Evolutionary conservation across 2,888 invertebrate species (phyloP).

Genomic region (Ommatoiulus sabulosus): DNA sequence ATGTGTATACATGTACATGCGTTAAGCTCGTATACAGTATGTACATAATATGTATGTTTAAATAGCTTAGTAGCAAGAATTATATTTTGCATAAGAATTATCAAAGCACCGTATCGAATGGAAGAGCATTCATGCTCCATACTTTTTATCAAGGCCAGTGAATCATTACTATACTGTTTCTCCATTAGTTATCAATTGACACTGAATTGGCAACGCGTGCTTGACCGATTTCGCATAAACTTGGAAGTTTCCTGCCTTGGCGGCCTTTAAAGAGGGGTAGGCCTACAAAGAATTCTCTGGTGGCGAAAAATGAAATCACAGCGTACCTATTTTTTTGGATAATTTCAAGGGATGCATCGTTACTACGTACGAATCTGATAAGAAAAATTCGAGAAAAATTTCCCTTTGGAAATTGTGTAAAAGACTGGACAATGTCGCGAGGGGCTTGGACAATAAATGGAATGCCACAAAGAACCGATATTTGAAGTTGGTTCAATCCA

Average conservation of each 20-base stretch:
- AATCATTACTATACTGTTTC: neutral
- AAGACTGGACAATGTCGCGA: neutral
- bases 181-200: neutral
- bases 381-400: neutral
- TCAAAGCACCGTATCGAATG: too few relatives aligned
- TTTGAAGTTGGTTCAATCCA: neutral
- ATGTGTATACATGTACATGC: too few relatives aligned
- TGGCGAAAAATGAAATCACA: neutral
- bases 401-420: neutral
- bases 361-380: neutral
- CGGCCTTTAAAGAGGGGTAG: neutral
- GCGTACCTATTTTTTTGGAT: neutral
- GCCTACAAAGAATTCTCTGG: neutral
- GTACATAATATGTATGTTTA: too few relatives aligned
- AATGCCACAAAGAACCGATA: conserved; percentile 6
- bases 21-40: too few relatives aligned
- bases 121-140: too few relatives aligned
- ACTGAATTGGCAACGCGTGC: neutral
- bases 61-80: too few relatives aligned
- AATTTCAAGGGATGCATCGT: neutral
- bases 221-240: neutral
- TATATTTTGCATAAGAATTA: too few relatives aligned
- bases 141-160: too few relatives aligned
- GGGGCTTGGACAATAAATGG: conserved; percentile 8
- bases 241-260: neutral